Conservation (phyloP, 2,113 vertebrate genomes). For the Myotis yumanensis region DNA sequence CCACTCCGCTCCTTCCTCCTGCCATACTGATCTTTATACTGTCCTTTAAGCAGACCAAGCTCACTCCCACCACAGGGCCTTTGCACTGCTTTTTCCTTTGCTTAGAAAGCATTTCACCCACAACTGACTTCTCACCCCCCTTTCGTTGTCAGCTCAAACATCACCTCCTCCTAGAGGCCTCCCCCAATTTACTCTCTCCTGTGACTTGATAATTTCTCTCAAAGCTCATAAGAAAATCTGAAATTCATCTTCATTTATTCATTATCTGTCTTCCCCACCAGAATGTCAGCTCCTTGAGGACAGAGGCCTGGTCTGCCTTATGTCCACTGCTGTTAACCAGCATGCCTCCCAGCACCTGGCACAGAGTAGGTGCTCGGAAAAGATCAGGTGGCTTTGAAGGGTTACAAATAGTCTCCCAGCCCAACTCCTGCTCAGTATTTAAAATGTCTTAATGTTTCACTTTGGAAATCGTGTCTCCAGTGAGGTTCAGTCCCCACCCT, state of each 20-base stretch:
- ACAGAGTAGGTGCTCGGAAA: background rate
- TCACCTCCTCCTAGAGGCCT: background rate
- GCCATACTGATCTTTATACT: accelerated
- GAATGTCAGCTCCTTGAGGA: background rate
- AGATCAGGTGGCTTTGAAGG: background rate
- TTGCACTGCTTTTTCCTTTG: background rate
- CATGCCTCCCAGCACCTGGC: background rate
- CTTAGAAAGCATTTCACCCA: background rate
- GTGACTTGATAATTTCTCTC: background rate
- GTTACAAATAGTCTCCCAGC: background rate
- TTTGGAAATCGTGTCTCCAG: background rate
- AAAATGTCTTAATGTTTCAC: background rate
- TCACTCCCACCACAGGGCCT: conserved; percentile 19
- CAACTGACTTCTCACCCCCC: background rate
- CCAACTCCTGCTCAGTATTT: background rate
- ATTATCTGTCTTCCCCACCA: background rate
- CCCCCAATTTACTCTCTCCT: background rate
- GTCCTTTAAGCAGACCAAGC: background rate
- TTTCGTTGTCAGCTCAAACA: background rate
- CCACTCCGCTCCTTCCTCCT: background rate
- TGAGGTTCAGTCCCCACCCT: background rate
- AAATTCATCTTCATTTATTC: background rate
- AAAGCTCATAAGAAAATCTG: background rate
- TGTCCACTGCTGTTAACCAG: background rate
- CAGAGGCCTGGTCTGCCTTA: background rate